Base-by-base conservation (phyloP, 2,797 vertebrate genomes). In the Florisuga fusca region DNA sequence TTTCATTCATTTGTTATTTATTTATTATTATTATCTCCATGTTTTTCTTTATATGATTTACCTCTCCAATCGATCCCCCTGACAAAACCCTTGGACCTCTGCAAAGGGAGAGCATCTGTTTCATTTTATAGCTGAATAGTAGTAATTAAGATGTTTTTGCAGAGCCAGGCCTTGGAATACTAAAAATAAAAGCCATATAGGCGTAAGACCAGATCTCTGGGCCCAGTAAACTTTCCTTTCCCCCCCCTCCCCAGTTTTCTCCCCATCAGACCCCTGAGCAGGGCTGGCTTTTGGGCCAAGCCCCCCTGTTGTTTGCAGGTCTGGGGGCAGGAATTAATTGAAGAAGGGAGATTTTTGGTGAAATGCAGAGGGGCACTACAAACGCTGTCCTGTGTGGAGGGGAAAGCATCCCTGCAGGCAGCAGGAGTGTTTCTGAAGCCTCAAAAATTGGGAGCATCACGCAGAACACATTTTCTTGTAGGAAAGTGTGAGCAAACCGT, bases 61-160 rank as follows among this genome's bases (percentile, higher is more conserved):
- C 88, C 79, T 57, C 72, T 87, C 31, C 1, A 21, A 90, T 86
- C 63, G 73, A 82, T 84, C 18, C 53, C 58, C 58, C 20, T 20
- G 0, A 69, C 0, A 12, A 93, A 93, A 90, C 34, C 1, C 1
- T 84, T 88, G 93, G 95, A 90, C 48, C 66, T 82, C 77, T 78
- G 92, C 45, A 9, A 45, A 68, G 58, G 66, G 46, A 91, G 80
- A 3, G 87, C 96, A 96, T 97, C 95, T 97, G 96, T 97, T 95
- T 95, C 95, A 95, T 97, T 96, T 96, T 74, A 68, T 26, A 96
- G 89, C 59, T 77, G 86, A 94, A 94, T 86, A 96, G 88, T 34
- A 89, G 63, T 93, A 95, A 96, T 96, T 96, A 97, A 95, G 95
- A 94, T 38, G 51, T 77, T 90, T 94, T 75, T 74, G 74, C 38